These are phyloP conservation scores for Pedicia rivosa DNA, from an alignment of 2,888 invertebrate genomes.

Conservation along the genomic window DNA sequence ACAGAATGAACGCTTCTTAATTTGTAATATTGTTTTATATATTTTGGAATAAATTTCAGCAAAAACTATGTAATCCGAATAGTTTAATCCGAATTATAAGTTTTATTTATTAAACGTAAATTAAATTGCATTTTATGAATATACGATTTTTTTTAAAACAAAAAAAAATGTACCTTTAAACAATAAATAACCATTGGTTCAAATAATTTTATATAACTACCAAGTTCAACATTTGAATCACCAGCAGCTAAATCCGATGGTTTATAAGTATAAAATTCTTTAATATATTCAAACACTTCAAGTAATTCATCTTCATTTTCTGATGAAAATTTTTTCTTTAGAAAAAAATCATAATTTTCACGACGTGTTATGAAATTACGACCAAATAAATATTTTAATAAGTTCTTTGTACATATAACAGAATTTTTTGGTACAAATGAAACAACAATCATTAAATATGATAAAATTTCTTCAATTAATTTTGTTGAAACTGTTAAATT, in stretches of 20 bases:
- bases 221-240: neutral
- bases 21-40: too few species aligned
- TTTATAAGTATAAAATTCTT: conserved; percentile 6
- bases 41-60: too few species aligned
- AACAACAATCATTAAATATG: conserved; percentile 51
- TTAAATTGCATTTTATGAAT: conserved; percentile 12
- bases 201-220: conserved; percentile 63
- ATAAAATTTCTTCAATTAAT: conserved; percentile 52
- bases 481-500: conserved; percentile 17
- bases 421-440: conserved; percentile 48
- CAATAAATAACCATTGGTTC: conserved; percentile 92
- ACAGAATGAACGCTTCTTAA: too few species aligned
- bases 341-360: conserved; percentile 18
- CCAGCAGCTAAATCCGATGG: conserved; percentile 3
- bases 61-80: too few species aligned
- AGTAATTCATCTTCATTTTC: neutral
- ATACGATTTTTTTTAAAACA: conserved; percentile 9
- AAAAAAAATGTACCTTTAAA: conserved; percentile 44
- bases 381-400: conserved; percentile 53
- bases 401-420: conserved; percentile 57
- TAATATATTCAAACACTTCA: conserved; percentile 6
- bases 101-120: too few species aligned
- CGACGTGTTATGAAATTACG: conserved; percentile 40
- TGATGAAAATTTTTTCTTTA: conserved; percentile 8
- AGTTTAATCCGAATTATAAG: too few species aligned